Percentiles rank a stretch among this genome's conserved stretches.
These are phyloP conservation scores for Atherinosoma microstoma DNA, from an alignment of 2,797 vertebrate species.

Conservation along the genomic window DNA sequence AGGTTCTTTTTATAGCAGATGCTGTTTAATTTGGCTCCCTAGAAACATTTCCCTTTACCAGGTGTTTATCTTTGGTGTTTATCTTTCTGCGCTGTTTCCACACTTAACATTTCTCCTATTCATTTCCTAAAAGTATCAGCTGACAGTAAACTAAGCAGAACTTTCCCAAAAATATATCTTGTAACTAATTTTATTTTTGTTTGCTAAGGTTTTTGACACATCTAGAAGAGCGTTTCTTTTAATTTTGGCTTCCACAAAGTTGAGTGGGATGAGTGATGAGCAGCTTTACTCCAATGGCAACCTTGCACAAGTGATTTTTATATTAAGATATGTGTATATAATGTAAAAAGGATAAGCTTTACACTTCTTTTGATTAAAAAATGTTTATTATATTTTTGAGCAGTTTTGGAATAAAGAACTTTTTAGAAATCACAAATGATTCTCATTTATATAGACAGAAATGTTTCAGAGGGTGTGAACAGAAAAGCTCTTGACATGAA, in stretches of 20 bases:
- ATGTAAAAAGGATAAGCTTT: constrained; percentile 35
- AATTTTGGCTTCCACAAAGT: constrained; percentile 2
- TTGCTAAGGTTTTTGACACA: not conserved
- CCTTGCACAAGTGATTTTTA: constrained; percentile 39
- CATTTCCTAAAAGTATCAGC: not conserved
- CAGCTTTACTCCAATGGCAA: constrained; percentile 26
- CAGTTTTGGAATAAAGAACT: constrained; percentile 49
- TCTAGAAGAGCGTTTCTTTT: not conserved
- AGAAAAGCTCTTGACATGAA: not conserved
- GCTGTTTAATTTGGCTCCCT: constrained; percentile 8
- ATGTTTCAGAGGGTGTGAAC: constrained; percentile 7
- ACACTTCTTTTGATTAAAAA: constrained; percentile 16
- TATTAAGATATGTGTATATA: constrained; percentile 44
- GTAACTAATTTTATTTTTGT: not conserved
- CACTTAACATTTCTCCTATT: constrained; percentile 3
- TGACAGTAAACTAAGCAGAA: not conserved
- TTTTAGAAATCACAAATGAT: constrained; percentile 25
- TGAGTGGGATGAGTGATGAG: constrained; percentile 1
- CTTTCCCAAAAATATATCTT: not conserved
- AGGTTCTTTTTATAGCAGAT: constrained; percentile 24
- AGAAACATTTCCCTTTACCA: not conserved
- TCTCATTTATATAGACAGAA: not conserved
- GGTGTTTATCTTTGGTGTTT: constrained; percentile 16
- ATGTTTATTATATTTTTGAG: constrained; percentile 17
- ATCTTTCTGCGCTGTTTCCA: not conserved